phyloP scores from a whole-genome alignment of 2,113 vertebrate species.

The Columba livia region DNA sequence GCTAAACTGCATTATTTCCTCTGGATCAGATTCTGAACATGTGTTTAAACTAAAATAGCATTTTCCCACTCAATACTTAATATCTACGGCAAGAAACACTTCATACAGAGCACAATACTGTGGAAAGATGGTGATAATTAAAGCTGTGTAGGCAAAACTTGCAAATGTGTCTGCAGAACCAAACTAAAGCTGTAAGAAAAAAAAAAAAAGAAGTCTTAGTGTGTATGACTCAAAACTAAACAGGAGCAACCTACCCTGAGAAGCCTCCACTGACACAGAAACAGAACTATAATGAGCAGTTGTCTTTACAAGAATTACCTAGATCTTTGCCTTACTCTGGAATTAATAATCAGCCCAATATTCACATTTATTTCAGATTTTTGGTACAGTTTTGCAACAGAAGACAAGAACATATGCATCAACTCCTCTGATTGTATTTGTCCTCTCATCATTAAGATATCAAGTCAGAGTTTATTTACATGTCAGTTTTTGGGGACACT shows the following conservation, averaged over 20 bases:
- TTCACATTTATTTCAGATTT: neutral
- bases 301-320: neutral
- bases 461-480: neutral
- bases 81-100: neutral
- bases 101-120: neutral
- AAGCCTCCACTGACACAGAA: neutral
- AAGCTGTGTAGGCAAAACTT: neutral
- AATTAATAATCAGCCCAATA: neutral
- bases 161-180: neutral
- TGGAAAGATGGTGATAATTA: neutral
- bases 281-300: neutral
- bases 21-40: neutral
- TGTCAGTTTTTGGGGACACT: neutral
- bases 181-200: neutral
- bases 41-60: neutral
- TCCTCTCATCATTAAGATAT: neutral
- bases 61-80: neutral
- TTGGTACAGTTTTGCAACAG: neutral
- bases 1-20: neutral
- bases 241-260: neutral
- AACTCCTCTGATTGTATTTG: neutral
- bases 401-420: neutral
- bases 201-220: too few species aligned
- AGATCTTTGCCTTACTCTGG: neutral
- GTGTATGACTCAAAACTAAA: neutral